These are phyloP conservation scores for Propithecus coquereli DNA, from an alignment of 2,113 vertebrate genomes.

Conservation along the genomic window DNA sequence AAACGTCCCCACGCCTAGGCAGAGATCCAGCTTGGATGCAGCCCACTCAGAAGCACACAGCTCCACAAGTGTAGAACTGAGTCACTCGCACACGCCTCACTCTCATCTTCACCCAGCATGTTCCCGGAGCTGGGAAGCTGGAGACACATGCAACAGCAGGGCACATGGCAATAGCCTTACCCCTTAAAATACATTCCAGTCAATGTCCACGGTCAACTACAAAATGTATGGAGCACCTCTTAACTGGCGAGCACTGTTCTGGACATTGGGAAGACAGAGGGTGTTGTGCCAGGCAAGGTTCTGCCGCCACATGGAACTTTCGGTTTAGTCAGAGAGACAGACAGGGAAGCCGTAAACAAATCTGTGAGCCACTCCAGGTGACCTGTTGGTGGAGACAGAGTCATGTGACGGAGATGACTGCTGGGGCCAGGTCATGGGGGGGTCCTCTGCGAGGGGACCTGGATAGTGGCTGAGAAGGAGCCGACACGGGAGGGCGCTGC, in stretches of 20 bases:
- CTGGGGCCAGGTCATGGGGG: not conserved
- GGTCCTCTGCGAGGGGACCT: not conserved
- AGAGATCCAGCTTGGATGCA: not conserved
- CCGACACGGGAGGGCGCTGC: rapidly evolving
- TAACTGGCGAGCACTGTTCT: not conserved
- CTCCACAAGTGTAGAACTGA: not conserved
- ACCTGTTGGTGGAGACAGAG: not conserved
- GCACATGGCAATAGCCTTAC: not conserved
- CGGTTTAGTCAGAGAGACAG: not conserved
- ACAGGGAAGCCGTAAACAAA: not conserved
- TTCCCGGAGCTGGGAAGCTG: not conserved
- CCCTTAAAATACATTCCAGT: not conserved
- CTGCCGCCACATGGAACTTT: not conserved
- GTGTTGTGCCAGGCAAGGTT: not conserved
- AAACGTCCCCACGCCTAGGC: not conserved
- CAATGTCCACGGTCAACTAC: not conserved
- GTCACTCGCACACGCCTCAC: not conserved
- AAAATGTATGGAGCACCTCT: not conserved
- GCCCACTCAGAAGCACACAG: not conserved
- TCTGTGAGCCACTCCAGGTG: not conserved
- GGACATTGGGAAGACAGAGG: not conserved
- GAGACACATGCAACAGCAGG: not conserved
- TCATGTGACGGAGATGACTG: too few relatives aligned
- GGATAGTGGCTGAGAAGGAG: not conserved
- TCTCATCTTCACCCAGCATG: not conserved